phyloP scores from a whole-genome alignment of 2,888 invertebrate genomes.

The Metellina segmentata region DNA sequence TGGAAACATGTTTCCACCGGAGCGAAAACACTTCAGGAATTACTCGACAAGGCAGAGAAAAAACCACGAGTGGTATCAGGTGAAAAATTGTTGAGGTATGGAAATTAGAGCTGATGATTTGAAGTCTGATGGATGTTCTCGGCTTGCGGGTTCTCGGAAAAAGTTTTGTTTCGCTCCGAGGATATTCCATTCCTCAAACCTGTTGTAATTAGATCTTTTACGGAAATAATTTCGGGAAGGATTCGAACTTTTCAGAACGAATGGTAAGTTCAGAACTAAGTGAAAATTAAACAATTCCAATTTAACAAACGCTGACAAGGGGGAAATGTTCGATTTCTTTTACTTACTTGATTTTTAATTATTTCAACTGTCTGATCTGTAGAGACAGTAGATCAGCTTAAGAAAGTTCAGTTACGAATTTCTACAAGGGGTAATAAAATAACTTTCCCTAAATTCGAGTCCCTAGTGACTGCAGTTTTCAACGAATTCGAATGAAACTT shows the following conservation, averaged over 20 bases:
- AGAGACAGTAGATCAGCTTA: too few species aligned
- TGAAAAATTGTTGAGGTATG: slow-evolving; percentile 25
- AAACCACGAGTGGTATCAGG: neutral
- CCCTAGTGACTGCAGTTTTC: too few species aligned
- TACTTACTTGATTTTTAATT: too few species aligned
- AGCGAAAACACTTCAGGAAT: slow-evolving; percentile 15
- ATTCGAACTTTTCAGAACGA: neutral
- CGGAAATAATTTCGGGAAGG: neutral
- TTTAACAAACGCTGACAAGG: neutral
- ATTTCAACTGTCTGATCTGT: too few species aligned
- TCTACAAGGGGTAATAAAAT: too few species aligned
- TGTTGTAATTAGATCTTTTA: neutral
- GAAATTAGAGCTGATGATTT: slow-evolving; percentile 25
- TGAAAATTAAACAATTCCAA: neutral
- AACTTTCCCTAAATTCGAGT: too few species aligned
- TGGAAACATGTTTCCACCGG: slow-evolving; percentile 24
- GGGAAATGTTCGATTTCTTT: too few species aligned
- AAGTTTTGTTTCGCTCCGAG: neutral
- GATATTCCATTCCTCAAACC: neutral
- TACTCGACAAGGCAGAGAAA: neutral
- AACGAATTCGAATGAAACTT: too few species aligned
- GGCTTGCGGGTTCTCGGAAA: neutral
- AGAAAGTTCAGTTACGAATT: too few species aligned
- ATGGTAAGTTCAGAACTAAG: neutral
- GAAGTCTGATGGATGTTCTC: neutral